A percentile compares a stretch with the other conserved stretches of the same genome.
Evolutionary conservation across 2,113 vertebrate genomes (phyloP).

Genomic region (Sturnira hondurensis): DNA sequence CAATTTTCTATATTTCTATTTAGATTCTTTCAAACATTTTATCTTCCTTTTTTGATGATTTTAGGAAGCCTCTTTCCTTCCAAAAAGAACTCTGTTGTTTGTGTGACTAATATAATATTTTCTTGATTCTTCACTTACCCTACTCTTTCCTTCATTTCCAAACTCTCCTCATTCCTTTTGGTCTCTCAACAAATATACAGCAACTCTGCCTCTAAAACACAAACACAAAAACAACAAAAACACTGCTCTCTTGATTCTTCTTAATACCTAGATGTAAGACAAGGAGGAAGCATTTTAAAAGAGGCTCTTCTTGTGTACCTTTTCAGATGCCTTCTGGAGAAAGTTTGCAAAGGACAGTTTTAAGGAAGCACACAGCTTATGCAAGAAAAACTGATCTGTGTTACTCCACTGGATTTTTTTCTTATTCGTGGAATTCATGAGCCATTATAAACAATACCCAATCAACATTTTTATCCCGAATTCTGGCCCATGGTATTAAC

Average conservation of each 20-base stretch:
- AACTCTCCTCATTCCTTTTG: background rate
- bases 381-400: background rate
- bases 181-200: background rate
- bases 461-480: background rate
- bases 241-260: background rate
- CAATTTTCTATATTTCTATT: background rate
- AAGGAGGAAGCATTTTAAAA: background rate
- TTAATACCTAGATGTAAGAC: background rate
- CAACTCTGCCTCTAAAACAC: background rate
- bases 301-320: background rate
- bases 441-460: background rate
- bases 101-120: background rate
- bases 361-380: background rate
- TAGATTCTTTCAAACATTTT: background rate
- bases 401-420: background rate
- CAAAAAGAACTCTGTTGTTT: background rate
- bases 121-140: background rate
- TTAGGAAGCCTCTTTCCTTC: background rate
- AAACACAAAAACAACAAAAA: background rate
- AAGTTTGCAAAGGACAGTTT: background rate
- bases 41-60: background rate
- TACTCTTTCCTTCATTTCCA: background rate
- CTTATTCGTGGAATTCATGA: background rate
- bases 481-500: background rate
- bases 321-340: background rate